These are phyloP conservation scores for Scartelaos histophorus DNA, from an alignment of 2,113 vertebrate genomes.

Conservation along the genomic window DNA sequence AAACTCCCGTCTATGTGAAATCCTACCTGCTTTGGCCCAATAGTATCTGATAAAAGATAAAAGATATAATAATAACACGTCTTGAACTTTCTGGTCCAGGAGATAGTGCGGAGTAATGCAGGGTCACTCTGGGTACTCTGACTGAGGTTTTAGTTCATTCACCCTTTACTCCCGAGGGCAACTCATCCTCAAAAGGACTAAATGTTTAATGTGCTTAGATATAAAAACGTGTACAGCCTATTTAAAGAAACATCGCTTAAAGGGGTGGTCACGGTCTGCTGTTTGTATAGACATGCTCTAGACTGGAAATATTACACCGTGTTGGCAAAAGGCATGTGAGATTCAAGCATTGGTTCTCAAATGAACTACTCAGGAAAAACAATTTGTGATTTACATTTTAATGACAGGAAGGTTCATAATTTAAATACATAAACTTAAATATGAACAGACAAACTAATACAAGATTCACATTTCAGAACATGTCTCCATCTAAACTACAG, in stretches of 20 bases:
- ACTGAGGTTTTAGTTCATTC: slow-evolving; percentile 15
- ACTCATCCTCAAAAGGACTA: slow-evolving; percentile 15
- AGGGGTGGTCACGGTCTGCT: slow-evolving; percentile 12
- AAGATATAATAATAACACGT: slow-evolving; percentile 6
- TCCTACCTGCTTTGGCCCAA: slow-evolving; percentile 5
- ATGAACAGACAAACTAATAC: no score
- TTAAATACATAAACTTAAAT: no score
- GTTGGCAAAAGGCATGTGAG: not conserved
- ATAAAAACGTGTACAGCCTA: slow-evolving; percentile 11
- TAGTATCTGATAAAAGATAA: slow-evolving; percentile 6
- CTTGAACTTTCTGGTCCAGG: not conserved
- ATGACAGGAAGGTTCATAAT: no score
- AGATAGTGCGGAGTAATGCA: not conserved
- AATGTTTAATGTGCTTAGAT: slow-evolving; percentile 23
- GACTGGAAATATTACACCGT: not conserved
- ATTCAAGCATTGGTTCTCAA: not conserved
- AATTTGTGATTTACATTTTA: no score
- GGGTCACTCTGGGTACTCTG: slow-evolving; percentile 22
- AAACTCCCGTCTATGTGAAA: not conserved
- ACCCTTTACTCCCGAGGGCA: slow-evolving; percentile 24
- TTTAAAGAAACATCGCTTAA: slow-evolving; percentile 31
- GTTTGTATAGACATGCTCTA: not conserved
- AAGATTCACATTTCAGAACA: no score
- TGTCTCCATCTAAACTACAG: no score
- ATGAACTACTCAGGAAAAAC: no score